These are phyloP conservation scores for Leptopilina drosophilae DNA, from an alignment of 2,888 invertebrate species.

Conservation along the genomic window DNA sequence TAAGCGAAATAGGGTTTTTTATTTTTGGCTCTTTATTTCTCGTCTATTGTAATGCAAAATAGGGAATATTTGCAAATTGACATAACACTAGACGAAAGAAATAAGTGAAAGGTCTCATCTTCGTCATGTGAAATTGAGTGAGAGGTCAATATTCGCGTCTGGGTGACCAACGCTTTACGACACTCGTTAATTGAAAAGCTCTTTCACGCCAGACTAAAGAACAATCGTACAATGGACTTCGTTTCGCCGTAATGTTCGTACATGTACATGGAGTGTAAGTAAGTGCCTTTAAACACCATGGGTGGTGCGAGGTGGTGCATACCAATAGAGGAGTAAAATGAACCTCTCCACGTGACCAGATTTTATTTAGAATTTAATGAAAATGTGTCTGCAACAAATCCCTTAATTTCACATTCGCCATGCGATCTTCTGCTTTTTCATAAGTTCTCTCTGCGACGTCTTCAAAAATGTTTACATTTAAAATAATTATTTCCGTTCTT, in stretches of 20 bases:
- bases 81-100: neutral
- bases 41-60: neutral
- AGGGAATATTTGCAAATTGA: slow-evolving; percentile 1
- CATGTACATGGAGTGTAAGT: slow-evolving; percentile 27
- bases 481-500: too few relatives aligned
- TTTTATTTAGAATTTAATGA: slow-evolving; percentile 32
- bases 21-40: neutral
- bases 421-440: neutral
- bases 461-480: neutral
- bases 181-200: slow-evolving; percentile 39
- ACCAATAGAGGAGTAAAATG: slow-evolving; percentile 33
- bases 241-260: slow-evolving; percentile 16
- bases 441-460: neutral
- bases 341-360: slow-evolving; percentile 35
- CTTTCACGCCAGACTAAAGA: slow-evolving; percentile 36
- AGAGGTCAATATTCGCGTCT: slow-evolving; percentile 31
- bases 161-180: slow-evolving; percentile 16
- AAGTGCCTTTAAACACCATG: slow-evolving; percentile 37
- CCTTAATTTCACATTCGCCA: slow-evolving; percentile 21
- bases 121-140: slow-evolving; percentile 21
- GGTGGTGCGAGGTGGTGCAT: slow-evolving; percentile 36
- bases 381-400: slow-evolving; percentile 21
- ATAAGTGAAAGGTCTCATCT: slow-evolving; percentile 2
- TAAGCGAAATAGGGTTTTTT: neutral
- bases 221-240: slow-evolving; percentile 37